Base-by-base conservation (phyloP, 35 echinoderm and acorn worm species). In the Ptychodera flava region DNA sequence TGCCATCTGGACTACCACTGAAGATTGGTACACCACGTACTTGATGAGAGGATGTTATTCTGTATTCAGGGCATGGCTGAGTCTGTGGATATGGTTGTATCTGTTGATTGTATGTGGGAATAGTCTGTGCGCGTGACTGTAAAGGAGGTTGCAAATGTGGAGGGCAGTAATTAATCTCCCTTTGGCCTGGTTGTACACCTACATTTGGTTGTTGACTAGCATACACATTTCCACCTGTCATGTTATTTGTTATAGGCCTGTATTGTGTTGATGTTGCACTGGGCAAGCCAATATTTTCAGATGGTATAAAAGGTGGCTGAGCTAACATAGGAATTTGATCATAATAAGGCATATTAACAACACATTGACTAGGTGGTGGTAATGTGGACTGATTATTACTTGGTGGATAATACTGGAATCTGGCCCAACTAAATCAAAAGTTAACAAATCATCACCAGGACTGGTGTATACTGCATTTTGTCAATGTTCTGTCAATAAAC, bases 381-480 rank as follows among this genome's bases (percentile, higher is more conserved):
- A 64, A 64, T 64, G 45, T 64, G 45, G 45, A 64, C 45, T 64
- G 45, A 64, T 12, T 64, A 64, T 64, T 64, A 64, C 6, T 22
- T 12, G 45, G 45, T 64, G 45, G 45, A 64, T 64, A 64, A 64
- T 64, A 64, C 6, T 64, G 22, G 45, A 12, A 64, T 64, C 45
- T 12, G 45, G 45, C 45, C 45, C 45, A 64, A 64, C 45, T 64
- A 64, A 64, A 64, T 64, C 45, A 64, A 64, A 64, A 12, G 22
- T 64, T 64, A 64, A 64, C 45, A 64, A 64, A 64, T 64, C 45
- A 64, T 64, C 45, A 64, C 45, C 22, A 64, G 45, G n/a, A n/a
- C n/a, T n/a, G n/a, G 45, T 64, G 45, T 64, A 64, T 64, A 64
- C 45, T 64, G 45, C 45, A 64, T 64, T 64, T 64, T 64, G 45